Evolutionary conservation across 2,888 invertebrate genomes (phyloP).

Genomic region (Eupelmus urozonus): DNA sequence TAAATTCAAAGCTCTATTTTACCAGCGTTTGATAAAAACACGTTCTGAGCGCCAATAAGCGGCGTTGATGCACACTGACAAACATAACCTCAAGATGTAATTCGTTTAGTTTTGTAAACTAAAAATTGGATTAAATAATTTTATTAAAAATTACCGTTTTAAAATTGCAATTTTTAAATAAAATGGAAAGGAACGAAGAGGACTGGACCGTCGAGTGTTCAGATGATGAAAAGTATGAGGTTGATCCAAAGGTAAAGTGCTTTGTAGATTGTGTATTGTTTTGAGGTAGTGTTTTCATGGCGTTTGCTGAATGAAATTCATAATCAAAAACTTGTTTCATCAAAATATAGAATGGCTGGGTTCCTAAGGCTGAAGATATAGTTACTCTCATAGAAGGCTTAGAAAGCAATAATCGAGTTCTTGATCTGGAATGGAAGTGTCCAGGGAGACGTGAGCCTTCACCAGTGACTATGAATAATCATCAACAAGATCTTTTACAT

Average conservation of each 20-base stretch:
- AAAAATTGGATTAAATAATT: slow-evolving; percentile 30
- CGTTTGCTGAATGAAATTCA: slow-evolving; percentile 15
- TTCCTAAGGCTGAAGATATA: slow-evolving; percentile 84
- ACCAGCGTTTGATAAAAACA: slow-evolving; percentile 19
- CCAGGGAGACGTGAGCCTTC: slow-evolving; percentile 88
- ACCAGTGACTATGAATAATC: slow-evolving; percentile 81
- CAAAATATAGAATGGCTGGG: slow-evolving; percentile 78
- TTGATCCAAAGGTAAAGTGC: slow-evolving; percentile 69
- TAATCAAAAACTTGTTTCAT: slow-evolving; percentile 33
- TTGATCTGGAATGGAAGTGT: slow-evolving; percentile 88
- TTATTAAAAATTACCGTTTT: slow-evolving; percentile 20
- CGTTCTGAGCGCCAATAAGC: slow-evolving; percentile 32
- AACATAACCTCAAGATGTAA: slow-evolving; percentile 57
- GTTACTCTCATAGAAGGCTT: slow-evolving; percentile 85
- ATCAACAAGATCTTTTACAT: slow-evolving; percentile 69
- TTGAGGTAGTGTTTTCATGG: slow-evolving; percentile 8
- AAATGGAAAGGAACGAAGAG: slow-evolving; percentile 77
- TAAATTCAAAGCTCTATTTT: slow-evolving; percentile 15
- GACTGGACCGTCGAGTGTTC: slow-evolving; percentile 84
- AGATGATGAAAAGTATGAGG: slow-evolving; percentile 81
- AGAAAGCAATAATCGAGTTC: slow-evolving; percentile 82
- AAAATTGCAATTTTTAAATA: slow-evolving; percentile 18
- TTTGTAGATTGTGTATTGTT: slow-evolving; percentile 16
- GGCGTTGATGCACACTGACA: slow-evolving; percentile 34
- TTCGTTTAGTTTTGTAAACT: slow-evolving; percentile 41